Evolutionary conservation across 2,888 invertebrate species (phyloP).

Genomic region (Rhagonycha fulva): DNA sequence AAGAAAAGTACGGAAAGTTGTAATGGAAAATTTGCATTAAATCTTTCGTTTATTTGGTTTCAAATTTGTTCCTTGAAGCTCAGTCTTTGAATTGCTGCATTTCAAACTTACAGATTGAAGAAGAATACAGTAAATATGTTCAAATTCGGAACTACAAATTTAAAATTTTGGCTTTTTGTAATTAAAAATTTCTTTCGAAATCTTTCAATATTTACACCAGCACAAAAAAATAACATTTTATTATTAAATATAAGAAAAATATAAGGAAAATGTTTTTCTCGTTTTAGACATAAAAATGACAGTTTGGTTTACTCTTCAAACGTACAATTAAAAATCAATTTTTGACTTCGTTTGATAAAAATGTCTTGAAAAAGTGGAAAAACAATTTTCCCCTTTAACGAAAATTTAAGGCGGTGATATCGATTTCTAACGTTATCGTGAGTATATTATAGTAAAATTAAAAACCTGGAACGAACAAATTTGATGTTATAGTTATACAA

Average conservation of each 20-base stretch:
- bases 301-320: neutral
- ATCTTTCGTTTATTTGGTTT: neutral
- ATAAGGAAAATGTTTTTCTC: neutral
- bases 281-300: neutral
- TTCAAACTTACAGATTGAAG: neutral
- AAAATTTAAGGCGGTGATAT: neutral
- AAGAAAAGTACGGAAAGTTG: neutral
- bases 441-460: neutral
- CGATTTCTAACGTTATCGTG: neutral
- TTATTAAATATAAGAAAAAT: too few relatives aligned
- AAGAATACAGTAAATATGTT: neutral
- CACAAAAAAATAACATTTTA: neutral
- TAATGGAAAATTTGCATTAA: neutral
- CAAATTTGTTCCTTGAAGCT: neutral
- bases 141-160: neutral
- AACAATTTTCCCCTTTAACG: neutral
- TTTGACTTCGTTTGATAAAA: neutral
- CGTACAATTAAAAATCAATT: neutral
- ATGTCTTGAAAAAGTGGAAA: neutral
- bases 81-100: neutral
- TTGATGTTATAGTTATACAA: neutral
- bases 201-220: too few relatives aligned
- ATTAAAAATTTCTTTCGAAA: neutral
- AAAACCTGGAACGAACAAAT: neutral
- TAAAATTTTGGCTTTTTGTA: neutral